Percentiles rank a stretch among this genome's conserved stretches.
phyloP scores from a whole-genome alignment of 2,888 invertebrate species.

The Agelastica alni region DNA sequence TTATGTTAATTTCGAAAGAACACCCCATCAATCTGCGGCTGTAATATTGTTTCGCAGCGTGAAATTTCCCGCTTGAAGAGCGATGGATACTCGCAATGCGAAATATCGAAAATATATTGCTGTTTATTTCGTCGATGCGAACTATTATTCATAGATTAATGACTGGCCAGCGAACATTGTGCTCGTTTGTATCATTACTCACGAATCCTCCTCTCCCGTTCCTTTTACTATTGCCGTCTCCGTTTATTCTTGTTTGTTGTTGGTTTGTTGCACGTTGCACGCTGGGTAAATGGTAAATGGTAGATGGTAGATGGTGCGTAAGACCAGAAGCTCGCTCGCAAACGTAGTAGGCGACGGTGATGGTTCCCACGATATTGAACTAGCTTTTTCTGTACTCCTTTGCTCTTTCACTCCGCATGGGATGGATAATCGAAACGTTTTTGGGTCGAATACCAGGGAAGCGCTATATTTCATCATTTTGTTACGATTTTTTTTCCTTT shows the following conservation, averaged over 20 bases:
- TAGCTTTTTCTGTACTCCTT: slow-evolving; percentile 23
- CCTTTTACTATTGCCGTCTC: slow-evolving; percentile 8
- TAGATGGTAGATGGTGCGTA: slow-evolving; percentile 37
- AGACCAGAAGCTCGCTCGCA: slow-evolving; percentile 39
- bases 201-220: slow-evolving; percentile 34
- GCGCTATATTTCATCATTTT: no score
- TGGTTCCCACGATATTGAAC: slow-evolving; percentile 43
- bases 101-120: slow-evolving; percentile 15
- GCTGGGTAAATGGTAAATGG: slow-evolving; percentile 33
- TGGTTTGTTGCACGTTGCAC: no score
- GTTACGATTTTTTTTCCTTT: no score
- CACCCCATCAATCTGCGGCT: slow-evolving; percentile 20
- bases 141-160: slow-evolving; percentile 48
- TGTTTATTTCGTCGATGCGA: slow-evolving; percentile 35
- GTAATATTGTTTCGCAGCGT: slow-evolving; percentile 34
- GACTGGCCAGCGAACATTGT: slow-evolving; percentile 41
- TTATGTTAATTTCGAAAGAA: no score
- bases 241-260: slow-evolving; percentile 2
- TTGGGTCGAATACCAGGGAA: slow-evolving; percentile 16
- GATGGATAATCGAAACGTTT: not conserved
- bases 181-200: slow-evolving; percentile 47
- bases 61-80: slow-evolving; percentile 30
- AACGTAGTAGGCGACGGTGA: slow-evolving; percentile 30
- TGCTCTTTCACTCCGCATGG: slow-evolving; percentile 10
- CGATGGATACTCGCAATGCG: slow-evolving; percentile 27